Evolutionary conservation across 2,888 invertebrate species (phyloP), one percentile per base, ranked within the genome.

Genomic region (Tachystola acroxantha): DNA sequence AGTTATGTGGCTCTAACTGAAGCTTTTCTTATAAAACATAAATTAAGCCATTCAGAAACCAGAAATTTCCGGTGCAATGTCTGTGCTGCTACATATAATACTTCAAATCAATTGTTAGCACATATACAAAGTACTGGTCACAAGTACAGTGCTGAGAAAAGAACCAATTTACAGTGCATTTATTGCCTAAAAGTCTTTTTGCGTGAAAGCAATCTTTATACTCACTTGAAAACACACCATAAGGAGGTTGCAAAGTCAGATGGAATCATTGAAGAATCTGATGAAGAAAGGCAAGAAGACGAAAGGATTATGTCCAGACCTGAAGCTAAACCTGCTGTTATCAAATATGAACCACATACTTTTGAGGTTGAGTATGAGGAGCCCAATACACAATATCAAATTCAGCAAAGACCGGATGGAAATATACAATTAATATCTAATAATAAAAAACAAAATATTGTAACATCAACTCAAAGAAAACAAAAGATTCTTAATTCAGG

Each of bases 151-250:
- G 56, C 71, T 25, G 81, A 85, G 7, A 85, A 60, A 49, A 81
- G 84, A 52, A 63, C 67, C 30, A 86, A 82, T 48, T 77, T 89
- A 33, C 89, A 89, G 48, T 91, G 96, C 69, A 90, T 92, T 33
- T 94, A 94, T 60, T 96, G 96, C 63, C 89, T 90, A 37, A 94
- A 92, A 64, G 84, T 89, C 39, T 94, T 94, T 64, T 88, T 90
- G 14, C 88, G 93, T 16, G 90, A 91, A 45, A 80, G 89, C 13
- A 91, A 91, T 63, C 77, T 95, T 24, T 93, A 93, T 71, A 88
- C 90, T 2, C 94, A 94, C 60, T 88, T 94, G 54, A 90, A 91
- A 63, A 77, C 88, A 10, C 75, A 88, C 55, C 94, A 94, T 58
- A 90, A 89, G 59, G 84, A 87, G 36, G 89, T 90, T 48, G 92